phyloP scores from a whole-genome alignment of 1,140 invertebrate species.

The Leptopilina boulardi region DNA sequence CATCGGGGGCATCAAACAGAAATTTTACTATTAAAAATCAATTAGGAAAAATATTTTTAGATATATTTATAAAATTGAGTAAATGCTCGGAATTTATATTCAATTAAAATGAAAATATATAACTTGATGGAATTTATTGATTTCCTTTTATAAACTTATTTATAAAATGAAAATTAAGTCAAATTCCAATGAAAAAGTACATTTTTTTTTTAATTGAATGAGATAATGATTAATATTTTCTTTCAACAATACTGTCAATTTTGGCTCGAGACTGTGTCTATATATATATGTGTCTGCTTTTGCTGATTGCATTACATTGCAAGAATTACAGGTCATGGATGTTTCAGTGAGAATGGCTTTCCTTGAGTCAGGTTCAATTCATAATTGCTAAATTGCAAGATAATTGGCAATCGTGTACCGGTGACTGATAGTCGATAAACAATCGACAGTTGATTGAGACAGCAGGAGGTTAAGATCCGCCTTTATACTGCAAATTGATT shows the following conservation, averaged over 20 bases:
- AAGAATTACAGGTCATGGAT: not conserved
- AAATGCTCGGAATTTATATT: too few relatives aligned
- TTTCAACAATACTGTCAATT: not conserved
- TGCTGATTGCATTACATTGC: not conserved
- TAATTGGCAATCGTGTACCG: slow-evolving; percentile 61
- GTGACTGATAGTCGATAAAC: slow-evolving; percentile 60
- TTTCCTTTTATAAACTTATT: too few relatives aligned
- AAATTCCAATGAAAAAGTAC: too few relatives aligned
- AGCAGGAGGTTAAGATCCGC: not conserved
- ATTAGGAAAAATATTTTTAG: too few relatives aligned
- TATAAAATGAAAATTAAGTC: too few relatives aligned
- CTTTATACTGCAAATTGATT: slow-evolving; percentile 19
- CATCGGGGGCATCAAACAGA: too few relatives aligned
- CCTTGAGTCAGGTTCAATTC: slow-evolving; percentile 45
- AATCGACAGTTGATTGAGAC: slow-evolving; percentile 60
- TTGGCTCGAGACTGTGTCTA: too few relatives aligned
- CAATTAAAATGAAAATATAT: too few relatives aligned
- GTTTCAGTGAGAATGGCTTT: slow-evolving; percentile 34
- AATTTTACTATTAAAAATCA: too few relatives aligned
- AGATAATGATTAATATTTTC: not conserved
- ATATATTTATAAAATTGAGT: too few relatives aligned
- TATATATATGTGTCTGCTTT: not conserved
- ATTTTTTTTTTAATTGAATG: too few relatives aligned
- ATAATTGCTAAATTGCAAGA: slow-evolving; percentile 58
- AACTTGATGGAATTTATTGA: too few relatives aligned